Base-by-base conservation (phyloP, 2,888 invertebrate species). In the Mythimna albipuncta region DNA sequence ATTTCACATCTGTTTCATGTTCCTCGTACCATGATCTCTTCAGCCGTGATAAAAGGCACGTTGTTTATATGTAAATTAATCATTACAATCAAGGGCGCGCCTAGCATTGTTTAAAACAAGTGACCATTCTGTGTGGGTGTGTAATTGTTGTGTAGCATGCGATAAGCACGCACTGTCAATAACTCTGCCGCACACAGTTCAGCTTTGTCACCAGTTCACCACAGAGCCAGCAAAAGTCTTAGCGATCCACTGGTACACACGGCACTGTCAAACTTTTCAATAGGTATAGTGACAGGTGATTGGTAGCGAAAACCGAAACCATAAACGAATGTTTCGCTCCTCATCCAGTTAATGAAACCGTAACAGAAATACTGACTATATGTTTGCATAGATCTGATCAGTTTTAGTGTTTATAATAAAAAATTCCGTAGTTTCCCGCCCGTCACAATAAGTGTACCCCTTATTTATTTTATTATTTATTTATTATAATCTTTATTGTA, bases 41-140 rank as follows among this genome's bases (percentile, higher is more conserved):
- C 10, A 54, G 26, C 13, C 13, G 21, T 72, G 11, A 11, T 41
- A 21, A 38, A 26, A 21, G 10, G 21, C 19, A 64, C 21, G 54
- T 69, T 38, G 64, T 67, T 66, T 64, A 61, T 61, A 32, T 65
- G 75, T 61, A 72, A 75, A 81, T 67, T 64, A 73, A 72, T 78
- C 35, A 77, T 77, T 69, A n/a, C 74, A 81, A 77, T 69, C 76
- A 82, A 78, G 80, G 83, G 47, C 78, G 76, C 65, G 26, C 70
- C 75, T 77, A 63, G 61, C 64, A 84, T 84, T 85, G 83, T 87
- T 84, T 72, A 50, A 67, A 82, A 69, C 67, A 79, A 84, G 71
- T 64, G 76, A 73, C 71, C 70, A 72, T 81, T 69, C 10, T 58
- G 50, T 63, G 55, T 69, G 47, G 66, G 35, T 61, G 50, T 59